Evolutionary conservation across 2,797 vertebrate genomes (phyloP), one percentile per base, ranked within the genome.

Genomic region (Danio albolineatus): DNA sequence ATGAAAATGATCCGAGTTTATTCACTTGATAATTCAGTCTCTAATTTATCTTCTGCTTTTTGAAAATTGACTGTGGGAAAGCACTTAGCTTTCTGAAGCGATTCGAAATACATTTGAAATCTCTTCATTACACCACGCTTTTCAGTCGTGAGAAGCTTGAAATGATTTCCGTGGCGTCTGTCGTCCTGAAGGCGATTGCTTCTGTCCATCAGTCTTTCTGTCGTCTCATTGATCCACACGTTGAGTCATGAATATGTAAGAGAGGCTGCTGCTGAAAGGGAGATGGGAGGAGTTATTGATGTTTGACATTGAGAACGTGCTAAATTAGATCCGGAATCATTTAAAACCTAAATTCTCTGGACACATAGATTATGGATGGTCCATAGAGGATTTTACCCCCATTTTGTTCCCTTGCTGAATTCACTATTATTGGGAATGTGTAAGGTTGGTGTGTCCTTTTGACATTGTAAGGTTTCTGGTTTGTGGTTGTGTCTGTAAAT

Each of bases 141-240:
- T 57, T 77, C n/a, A 69, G 36, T 38, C 13, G 21, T 38, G 49
- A 57, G 19, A 36, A 6, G 17, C 21, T 72, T 10, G 0, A 46
- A 53, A 67, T 59, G 0, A 39, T 67, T 57, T 57, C 41, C 62
- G 46, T 62, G 62, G 75, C 10, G 13, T 62, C 28, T 67, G 60
- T 49, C 39, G 0, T 75, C 65, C 51, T 53, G 76, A 51, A 73
- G 66, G 78, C 54, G 76, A 79, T 76, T 86, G 85, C 85, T 10
- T 46, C 19, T 87, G 88, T 88, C 83, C 28, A 91, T 92, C 90
- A 76, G 88, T 93, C 92, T 93, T 90, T 85, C 90, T 92, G 91
- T 91, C 90, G 85, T 85, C 74, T 85, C 89, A 93, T 92, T 92
- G 92, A 93, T 93, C 87, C 78, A 73, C 41, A 79, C 28, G 28